These are phyloP conservation scores for Leistus spinibarbis DNA, from an alignment of 2,888 invertebrate species.

Conservation along the genomic window DNA sequence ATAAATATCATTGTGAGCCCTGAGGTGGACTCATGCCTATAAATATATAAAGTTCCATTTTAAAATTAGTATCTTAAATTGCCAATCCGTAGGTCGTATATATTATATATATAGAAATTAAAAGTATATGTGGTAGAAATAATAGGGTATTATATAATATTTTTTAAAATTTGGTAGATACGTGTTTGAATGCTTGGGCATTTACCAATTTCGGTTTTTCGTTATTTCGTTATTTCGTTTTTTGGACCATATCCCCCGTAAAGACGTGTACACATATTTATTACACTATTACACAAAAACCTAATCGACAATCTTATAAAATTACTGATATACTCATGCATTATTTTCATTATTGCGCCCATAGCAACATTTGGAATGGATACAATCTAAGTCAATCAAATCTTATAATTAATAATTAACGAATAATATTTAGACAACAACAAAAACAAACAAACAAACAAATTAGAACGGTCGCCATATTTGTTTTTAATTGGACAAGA, in stretches of 20 bases:
- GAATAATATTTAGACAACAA: background rate
- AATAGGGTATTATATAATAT: conserved; percentile 34
- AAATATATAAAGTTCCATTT: conserved; percentile 39
- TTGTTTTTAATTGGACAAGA: background rate
- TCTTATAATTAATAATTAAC: background rate
- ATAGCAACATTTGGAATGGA: background rate
- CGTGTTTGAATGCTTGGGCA: conserved; percentile 33
- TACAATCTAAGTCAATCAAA: background rate
- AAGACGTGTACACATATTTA: background rate
- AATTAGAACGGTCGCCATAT: background rate
- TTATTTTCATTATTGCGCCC: background rate
- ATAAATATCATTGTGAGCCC: conserved; percentile 37
- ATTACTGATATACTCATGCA: background rate
- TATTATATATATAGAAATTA: conserved; percentile 20
- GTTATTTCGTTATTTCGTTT: conserved; percentile 4
- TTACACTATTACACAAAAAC: conserved; percentile 19
- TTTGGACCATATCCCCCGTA: conserved; percentile 26
- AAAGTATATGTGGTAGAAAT: conserved; percentile 37
- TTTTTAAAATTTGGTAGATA: conserved; percentile 33
- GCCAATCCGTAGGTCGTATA: conserved; percentile 35
- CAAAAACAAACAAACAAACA: background rate
- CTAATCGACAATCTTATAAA: conserved; percentile 21
- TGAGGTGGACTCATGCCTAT: conserved; percentile 32
- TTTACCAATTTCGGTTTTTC: conserved; percentile 21
- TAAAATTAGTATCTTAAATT: conserved; percentile 40